Percentiles rank a stretch among this genome's conserved stretches.
phyloP scores from a whole-genome alignment of 64 coral and sea anemone species.

The Catalaphyllia jardinei region DNA sequence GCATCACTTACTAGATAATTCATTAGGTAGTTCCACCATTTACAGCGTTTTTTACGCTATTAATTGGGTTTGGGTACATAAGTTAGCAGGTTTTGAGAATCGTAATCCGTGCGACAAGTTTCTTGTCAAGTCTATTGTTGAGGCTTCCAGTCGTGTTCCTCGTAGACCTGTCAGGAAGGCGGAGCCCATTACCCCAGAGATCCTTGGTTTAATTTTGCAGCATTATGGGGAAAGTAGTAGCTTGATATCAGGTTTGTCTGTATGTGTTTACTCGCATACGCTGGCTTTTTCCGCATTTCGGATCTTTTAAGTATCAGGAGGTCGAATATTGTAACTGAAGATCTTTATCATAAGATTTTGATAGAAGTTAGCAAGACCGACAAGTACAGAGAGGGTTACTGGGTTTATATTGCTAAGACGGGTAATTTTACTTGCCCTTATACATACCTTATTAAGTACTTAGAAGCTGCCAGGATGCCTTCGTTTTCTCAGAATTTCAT shows the following conservation, averaged over 20 bases:
- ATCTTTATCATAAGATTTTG: constrained; percentile 2
- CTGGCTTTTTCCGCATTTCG: neutral
- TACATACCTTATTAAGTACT: constrained; percentile 8
- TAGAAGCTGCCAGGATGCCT: constrained; percentile 19
- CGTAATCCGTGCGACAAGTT: too few species aligned
- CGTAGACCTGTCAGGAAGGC: too few species aligned
- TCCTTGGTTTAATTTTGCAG: constrained; percentile 9
- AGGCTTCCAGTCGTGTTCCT: too few species aligned
- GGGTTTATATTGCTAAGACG: constrained; percentile 7
- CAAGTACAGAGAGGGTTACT: neutral
- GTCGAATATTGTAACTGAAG: neutral
- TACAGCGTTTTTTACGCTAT: too few species aligned
- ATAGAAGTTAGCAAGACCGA: too few species aligned
- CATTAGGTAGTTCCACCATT: too few species aligned
- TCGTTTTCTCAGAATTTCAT: constrained; percentile 5
- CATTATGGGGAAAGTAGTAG: neutral
- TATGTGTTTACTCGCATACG: neutral
- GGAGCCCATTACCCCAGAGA: too few species aligned
- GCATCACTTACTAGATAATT: too few species aligned
- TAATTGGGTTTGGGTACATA: too few species aligned
- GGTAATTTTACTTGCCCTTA: neutral
- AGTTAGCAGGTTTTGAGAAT: too few species aligned
- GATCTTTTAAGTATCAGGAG: constrained; percentile 1
- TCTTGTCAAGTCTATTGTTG: too few species aligned
- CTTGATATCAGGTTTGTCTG: neutral